Base-by-base conservation (phyloP, 2,797 vertebrate genomes). In the Merluccius polli region DNA sequence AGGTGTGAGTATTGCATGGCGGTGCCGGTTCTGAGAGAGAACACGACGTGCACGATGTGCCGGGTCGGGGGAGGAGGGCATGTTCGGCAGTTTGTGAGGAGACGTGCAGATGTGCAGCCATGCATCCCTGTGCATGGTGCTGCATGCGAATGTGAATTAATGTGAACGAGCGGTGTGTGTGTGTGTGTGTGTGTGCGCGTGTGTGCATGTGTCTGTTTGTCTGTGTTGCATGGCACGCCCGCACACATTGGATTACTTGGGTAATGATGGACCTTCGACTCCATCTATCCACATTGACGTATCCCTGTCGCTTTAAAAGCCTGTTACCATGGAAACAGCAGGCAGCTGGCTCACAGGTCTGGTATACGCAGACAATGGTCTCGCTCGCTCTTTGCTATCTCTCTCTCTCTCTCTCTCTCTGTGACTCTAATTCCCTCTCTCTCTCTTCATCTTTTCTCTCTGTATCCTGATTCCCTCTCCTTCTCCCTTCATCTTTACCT, bases 301-400 rank as follows among this genome's bases (percentile, higher is more conserved):
- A 86, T 89, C 88, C 79, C 81, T 87, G 89, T 91, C 73, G 87
- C 91, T 91, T 91, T 91, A 89, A 92, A 92, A 84, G 89, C 91
- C 85, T 81, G 93, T 95, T 93, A 88, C 94, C 90, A 94, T 94
- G 90, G 93, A 91, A 93, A 95, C 93, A 81, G 81, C 74, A 91
- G 86, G 92, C 89, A 88, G 82, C 88, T 81, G 32, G 89, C 88
- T 85, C 78, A 87, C 80, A 89, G 87, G 88, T 90, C 89, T 88
- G 83, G 70, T 81, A 10, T 63, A 86, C 86, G 82, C 83, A 91
- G 87, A 93, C 87, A 90, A 91, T 89, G 85, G 73, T 83, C 85
- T 82, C 85, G 81, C 83, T 77, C 84, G 82, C 74, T 71, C 38
- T 78, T 24, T 65, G 75, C 75, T 73, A 41, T 73, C 74, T 75